Base-by-base conservation (phyloP, 1,140 invertebrate species). In the Geopemphigus sp. region DNA sequence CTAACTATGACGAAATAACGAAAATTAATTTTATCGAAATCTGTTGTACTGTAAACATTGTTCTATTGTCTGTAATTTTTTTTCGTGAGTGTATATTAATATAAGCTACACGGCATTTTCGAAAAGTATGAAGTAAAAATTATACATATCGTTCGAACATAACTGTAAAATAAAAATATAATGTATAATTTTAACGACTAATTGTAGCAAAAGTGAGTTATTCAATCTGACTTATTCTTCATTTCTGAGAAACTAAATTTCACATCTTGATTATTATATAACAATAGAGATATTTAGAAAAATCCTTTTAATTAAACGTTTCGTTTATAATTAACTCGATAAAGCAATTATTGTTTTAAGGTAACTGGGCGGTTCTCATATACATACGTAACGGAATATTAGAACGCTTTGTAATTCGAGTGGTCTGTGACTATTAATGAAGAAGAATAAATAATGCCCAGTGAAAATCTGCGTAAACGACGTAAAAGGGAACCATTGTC, bases 331-430 rank as follows among this genome's bases (percentile, higher is more conserved):
- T 45, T 47, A 47, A 26, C 12, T 15, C 22, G 1, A 47, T 68
- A 24, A 68, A 68, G 24, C 22, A 24, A 66, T 66, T 66, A 5
- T 66, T 66, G 63, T 66, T 68, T 22, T 24, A 15, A 17, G 29
- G 0, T 12, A 22, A 45, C 2, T 68, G 1, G 12, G 12, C 14
- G 5, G 24, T 24, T 45, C 14, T 68, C 5, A 54, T n/a, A n/a
- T 54, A 47, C 5, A 47, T 68, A 17, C 22, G 14, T 47, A 50
- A 68, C 22, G 47, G 15, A 39, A 64, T 39, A 39, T 12, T 64
- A 19, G 3, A 64, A 47, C n/a, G 19, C 32, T 66, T 22, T 14
- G 32, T 45, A 63, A 29, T 10, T 14, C 47, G 11, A 50, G 5
- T 50, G 12, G 22, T 22, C 22, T 59, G 22, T 50, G 12, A 59